A percentile compares a stretch with the other conserved stretches of the same genome.
phyloP scores from a whole-genome alignment of 2,888 invertebrate genomes.

The Eupithecia insigniata region DNA sequence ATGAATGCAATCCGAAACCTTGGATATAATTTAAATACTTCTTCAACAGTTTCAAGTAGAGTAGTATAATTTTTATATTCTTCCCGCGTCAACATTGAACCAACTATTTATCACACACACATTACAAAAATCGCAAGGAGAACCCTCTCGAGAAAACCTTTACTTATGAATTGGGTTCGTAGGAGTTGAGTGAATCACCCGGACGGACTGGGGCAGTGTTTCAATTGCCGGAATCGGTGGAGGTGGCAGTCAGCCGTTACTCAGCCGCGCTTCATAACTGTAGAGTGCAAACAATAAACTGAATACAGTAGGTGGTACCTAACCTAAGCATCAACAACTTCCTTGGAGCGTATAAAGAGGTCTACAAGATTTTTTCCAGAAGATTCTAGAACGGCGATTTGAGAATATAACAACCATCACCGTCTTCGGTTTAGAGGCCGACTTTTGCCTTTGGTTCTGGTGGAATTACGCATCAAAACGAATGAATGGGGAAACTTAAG shows the following conservation, averaged over 20 bases:
- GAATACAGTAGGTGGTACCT: no score
- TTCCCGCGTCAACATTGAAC: no score
- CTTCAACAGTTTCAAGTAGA: no score
- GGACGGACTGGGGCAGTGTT: not conserved
- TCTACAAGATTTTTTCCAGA: not conserved
- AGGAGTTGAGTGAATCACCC: not conserved
- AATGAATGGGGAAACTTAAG: not conserved
- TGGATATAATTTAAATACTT: no score
- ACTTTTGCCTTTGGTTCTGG: not conserved
- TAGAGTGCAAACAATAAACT: not conserved
- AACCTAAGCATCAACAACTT: no score
- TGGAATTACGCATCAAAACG: not conserved
- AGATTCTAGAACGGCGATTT: not conserved
- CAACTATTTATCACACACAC: no score
- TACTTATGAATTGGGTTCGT: no score
- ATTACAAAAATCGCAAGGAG: no score
- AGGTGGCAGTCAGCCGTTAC: not conserved
- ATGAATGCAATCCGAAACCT: no score
- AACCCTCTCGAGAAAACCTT: no score
- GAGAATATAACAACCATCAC: no score
- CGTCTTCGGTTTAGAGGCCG: not conserved
- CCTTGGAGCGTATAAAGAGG: not conserved
- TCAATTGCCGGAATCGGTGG: not conserved
- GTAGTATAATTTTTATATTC: no score
- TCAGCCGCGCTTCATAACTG: not conserved